A percentile compares a stretch with the other conserved stretches of the same genome.
These are phyloP conservation scores for Nyctibius grandis DNA, from an alignment of 2,797 vertebrate species.

Conservation along the genomic window DNA sequence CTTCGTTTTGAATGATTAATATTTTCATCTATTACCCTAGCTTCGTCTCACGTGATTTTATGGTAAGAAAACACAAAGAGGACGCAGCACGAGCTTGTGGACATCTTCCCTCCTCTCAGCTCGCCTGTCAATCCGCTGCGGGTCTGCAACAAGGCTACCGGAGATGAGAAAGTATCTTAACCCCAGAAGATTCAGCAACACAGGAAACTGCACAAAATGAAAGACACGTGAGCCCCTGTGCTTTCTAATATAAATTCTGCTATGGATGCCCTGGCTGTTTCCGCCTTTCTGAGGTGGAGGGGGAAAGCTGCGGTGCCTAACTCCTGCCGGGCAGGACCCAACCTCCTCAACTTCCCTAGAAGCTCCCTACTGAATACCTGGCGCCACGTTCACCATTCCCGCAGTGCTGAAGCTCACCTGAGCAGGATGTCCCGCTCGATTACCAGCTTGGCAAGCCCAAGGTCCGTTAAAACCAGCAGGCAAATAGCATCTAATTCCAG, in stretches of 20 bases:
- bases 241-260: not conserved
- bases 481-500: not conserved
- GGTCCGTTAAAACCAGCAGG: not conserved
- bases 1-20: not conserved
- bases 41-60: not conserved
- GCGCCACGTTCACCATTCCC: not conserved
- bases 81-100: not conserved
- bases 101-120: not conserved
- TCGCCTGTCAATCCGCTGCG: not conserved
- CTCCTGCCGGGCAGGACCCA: not conserved
- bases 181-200: not conserved
- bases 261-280: fast-evolving
- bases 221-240: not conserved
- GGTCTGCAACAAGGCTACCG: not conserved
- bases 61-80: not conserved
- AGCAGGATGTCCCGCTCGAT: fast-evolving
- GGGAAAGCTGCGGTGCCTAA: not conserved
- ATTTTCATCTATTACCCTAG: not conserved
- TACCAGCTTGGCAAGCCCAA: not conserved
- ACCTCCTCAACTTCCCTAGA: not conserved
- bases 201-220: not conserved
- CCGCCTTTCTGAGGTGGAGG: not conserved
- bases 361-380: not conserved
- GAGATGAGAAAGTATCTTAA: not conserved
- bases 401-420: not conserved